phyloP scores from a whole-genome alignment of 2,797 vertebrate genomes.

The Echiichthys vipera region DNA sequence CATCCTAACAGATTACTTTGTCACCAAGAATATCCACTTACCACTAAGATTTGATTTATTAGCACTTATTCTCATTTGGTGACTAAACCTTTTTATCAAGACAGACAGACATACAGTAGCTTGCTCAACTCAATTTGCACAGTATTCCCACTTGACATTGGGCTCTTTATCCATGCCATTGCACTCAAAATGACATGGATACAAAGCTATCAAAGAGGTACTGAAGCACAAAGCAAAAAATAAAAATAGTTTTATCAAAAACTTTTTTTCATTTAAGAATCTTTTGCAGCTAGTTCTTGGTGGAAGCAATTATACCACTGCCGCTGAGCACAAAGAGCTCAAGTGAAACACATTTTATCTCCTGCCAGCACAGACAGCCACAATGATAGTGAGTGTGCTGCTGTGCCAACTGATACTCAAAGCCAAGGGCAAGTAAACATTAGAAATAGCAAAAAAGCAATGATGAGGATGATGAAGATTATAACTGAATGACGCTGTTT shows the following conservation, averaged over 20 bases:
- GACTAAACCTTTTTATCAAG: too few relatives aligned
- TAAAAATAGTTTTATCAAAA: neutral
- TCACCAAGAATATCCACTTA: neutral
- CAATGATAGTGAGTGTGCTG: constrained; percentile 11
- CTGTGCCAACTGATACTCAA: constrained; percentile 31
- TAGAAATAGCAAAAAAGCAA: constrained; percentile 13
- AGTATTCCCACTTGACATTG: neutral
- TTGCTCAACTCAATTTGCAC: too few relatives aligned
- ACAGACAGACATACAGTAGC: too few relatives aligned
- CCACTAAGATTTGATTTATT: neutral
- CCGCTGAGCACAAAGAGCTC: constrained; percentile 3
- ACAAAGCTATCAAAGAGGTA: neutral
- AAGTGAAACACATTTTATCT: constrained; percentile 36
- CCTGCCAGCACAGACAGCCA: constrained; percentile 31
- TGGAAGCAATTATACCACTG: constrained; percentile 33
- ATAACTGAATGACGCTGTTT: neutral
- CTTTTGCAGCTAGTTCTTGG: neutral
- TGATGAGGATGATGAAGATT: constrained; percentile 11
- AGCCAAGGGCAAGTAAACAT: constrained; percentile 35
- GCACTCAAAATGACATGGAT: neutral
- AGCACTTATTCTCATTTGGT: neutral
- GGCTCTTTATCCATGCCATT: too few relatives aligned
- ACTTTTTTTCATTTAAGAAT: constrained; percentile 11
- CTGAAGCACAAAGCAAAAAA: neutral
- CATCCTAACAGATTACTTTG: neutral